Evolutionary conservation across 1,140 invertebrate genomes (phyloP), one percentile per base, ranked within the genome.

Genomic region (Teleogryllus occipitalis): DNA sequence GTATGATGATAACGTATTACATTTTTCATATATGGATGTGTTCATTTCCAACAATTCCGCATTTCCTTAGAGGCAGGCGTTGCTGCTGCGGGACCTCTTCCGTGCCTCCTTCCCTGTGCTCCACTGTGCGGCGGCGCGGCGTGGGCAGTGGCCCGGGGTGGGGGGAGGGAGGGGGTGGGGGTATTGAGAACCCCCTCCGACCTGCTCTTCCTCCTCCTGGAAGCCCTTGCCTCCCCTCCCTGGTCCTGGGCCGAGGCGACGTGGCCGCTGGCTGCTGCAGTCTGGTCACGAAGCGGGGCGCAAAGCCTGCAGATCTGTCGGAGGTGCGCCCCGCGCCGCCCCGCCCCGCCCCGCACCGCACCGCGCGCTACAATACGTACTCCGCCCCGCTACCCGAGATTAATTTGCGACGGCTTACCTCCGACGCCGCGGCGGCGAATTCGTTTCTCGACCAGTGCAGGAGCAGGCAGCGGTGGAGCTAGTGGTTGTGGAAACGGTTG

Each of bases 401-500:
- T 65, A 65, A 65, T 65, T 65, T 65, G 54, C 54, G 18, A 65
- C 54, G 54, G 54, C 54, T 65, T 65, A 65, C 54, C 54, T 65
- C 54, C 10, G 18, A 18, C 54, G 54, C 10, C 54, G 54, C 54
- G 18, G 0, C 18, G 1, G 54, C 18, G 54, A 65, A 65, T 65
- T 65, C 3, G 54, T 65, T 65, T 65, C 27, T 39, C 54, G 2
- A 1, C 18, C 0, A 65, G 18, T 10, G 54, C 2, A 3, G 10
- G 54, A 14, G 54, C 54, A 65, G 10, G 54, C 54, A 7, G 18
- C 18, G 54, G 54, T 65, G 2, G 54, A 65, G 54, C 10, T 10
- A 14, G 18, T 14, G 18, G 10, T 18, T 39, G 27, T 39, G 27
- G 5, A 39, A 39, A 39, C 27, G 27, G 27, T 1, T 39, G 27